A percentile compares a stretch with the other conserved stretches of the same genome.
Conservation (phyloP, 2,113 vertebrate genomes). For the Apodemus sylvaticus region DNA sequence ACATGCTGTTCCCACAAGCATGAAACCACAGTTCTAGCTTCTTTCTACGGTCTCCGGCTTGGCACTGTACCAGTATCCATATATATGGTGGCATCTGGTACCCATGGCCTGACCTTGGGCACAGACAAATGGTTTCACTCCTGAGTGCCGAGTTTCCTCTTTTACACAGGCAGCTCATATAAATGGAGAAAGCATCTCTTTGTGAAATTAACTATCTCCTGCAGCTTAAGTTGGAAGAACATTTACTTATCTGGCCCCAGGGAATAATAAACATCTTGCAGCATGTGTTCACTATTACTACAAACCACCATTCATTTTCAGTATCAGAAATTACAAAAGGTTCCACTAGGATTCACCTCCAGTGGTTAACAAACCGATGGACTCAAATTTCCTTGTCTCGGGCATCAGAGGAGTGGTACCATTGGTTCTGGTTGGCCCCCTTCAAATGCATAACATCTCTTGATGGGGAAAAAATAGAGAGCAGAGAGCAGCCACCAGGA, state of each 20-base stretch:
- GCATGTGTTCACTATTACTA: slow-evolving; percentile 41
- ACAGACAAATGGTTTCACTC: not conserved
- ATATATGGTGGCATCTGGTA: fast-evolving
- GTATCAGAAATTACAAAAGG: slow-evolving; percentile 66
- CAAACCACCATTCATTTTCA: slow-evolving; percentile 61
- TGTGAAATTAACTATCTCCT: slow-evolving; percentile 69
- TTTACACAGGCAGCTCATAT: slow-evolving; percentile 8
- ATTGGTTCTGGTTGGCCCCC: slow-evolving; percentile 25
- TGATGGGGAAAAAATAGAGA: slow-evolving; percentile 21
- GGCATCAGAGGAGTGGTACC: not conserved
- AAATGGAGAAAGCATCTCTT: slow-evolving; percentile 51
- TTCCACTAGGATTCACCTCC: slow-evolving; percentile 56
- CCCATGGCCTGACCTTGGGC: not conserved
- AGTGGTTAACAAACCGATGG: slow-evolving; percentile 50
- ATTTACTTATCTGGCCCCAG: slow-evolving; percentile 71
- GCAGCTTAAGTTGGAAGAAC: slow-evolving; percentile 65
- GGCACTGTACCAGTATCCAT: not conserved
- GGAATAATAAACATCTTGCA: slow-evolving; percentile 70
- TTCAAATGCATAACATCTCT: slow-evolving; percentile 9
- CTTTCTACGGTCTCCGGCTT: not conserved
- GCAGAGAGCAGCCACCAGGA: slow-evolving; percentile 21
- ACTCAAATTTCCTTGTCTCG: not conserved
- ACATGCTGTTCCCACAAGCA: not conserved
- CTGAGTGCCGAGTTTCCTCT: fast-evolving
- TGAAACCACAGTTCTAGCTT: not conserved